Conservation (phyloP, 23 tunicate genomes). For the Halocynthia aurantium region DNA sequence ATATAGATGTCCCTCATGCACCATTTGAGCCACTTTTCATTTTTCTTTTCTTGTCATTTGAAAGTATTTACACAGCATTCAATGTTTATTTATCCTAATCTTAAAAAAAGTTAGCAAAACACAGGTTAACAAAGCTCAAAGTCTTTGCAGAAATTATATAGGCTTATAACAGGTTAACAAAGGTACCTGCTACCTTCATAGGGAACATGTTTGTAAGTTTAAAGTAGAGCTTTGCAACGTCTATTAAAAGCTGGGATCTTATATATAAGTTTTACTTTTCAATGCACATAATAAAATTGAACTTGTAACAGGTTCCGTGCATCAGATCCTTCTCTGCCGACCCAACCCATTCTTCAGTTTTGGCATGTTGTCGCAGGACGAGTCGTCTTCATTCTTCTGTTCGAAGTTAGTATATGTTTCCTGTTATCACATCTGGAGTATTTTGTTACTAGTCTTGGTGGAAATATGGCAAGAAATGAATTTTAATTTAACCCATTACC, state of each 20-base stretch:
- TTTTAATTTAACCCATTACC: not conserved
- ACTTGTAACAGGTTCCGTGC: conserved; percentile 18
- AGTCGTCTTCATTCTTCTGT: conserved; percentile 25
- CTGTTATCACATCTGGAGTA: not conserved
- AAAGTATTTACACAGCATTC: too few relatives aligned
- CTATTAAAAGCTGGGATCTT: too few relatives aligned
- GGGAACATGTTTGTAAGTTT: too few relatives aligned
- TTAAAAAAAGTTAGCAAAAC: too few relatives aligned
- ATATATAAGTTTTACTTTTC: too few relatives aligned
- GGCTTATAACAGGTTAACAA: not conserved
- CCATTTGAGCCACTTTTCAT: too few relatives aligned
- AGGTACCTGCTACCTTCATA: not conserved
- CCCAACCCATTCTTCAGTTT: conserved; percentile 1
- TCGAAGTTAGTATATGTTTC: conserved; percentile 26
- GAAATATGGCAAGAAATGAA: not conserved
- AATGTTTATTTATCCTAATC: too few relatives aligned
- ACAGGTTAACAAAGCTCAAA: too few relatives aligned
- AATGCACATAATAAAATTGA: not conserved
- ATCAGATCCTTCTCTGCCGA: conserved; percentile 18
- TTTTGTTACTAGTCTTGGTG: not conserved
- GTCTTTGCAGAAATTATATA: too few relatives aligned
- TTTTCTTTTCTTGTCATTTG: not conserved
- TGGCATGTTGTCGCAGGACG: conserved; percentile 52
- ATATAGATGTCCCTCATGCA: too few relatives aligned
- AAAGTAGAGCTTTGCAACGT: too few relatives aligned